A percentile compares a stretch with the other conserved stretches of the same genome.
These are phyloP conservation scores for Atherinosoma microstoma DNA, from an alignment of 2,797 vertebrate species.

Conservation along the genomic window DNA sequence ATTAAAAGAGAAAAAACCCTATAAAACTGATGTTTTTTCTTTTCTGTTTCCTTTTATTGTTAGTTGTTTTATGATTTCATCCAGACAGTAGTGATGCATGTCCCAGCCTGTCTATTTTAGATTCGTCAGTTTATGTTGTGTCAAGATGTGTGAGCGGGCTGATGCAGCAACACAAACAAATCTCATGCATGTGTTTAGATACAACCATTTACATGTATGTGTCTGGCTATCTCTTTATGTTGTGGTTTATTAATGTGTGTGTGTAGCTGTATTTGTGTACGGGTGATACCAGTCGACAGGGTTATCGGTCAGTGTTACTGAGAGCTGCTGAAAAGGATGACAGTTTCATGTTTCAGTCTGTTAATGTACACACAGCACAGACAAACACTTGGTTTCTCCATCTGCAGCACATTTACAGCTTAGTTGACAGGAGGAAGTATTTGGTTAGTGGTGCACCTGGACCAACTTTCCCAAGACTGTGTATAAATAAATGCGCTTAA, in stretches of 20 bases:
- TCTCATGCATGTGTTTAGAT: neutral
- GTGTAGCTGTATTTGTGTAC: neutral
- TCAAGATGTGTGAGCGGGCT: neutral
- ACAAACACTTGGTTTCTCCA: slow-evolving; percentile 15
- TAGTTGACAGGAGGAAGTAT: slow-evolving; percentile 44
- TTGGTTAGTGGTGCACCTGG: slow-evolving; percentile 45
- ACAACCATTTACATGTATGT: neutral
- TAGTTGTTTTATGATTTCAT: slow-evolving; percentile 20
- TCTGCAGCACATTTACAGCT: slow-evolving; percentile 62
- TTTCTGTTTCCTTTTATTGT: slow-evolving; percentile 7
- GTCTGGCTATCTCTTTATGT: neutral
- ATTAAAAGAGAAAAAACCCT: neutral
- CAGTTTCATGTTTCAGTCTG: slow-evolving; percentile 52
- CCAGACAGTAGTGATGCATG: slow-evolving; percentile 18
- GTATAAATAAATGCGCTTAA: slow-evolving; percentile 62
- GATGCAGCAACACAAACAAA: slow-evolving; percentile 8
- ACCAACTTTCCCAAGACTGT: slow-evolving; percentile 46
- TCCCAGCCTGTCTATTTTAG: slow-evolving; percentile 28
- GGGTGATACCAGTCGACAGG: neutral
- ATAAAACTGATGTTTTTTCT: neutral
- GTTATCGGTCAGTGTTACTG: slow-evolving; percentile 9
- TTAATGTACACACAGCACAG: neutral
- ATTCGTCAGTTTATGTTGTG: slow-evolving; percentile 26
- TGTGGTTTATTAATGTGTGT: neutral
- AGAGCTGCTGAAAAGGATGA: slow-evolving; percentile 7